Evolutionary conservation across 2,797 vertebrate genomes (phyloP).

Genomic region (Nannoperca australis): DNA sequence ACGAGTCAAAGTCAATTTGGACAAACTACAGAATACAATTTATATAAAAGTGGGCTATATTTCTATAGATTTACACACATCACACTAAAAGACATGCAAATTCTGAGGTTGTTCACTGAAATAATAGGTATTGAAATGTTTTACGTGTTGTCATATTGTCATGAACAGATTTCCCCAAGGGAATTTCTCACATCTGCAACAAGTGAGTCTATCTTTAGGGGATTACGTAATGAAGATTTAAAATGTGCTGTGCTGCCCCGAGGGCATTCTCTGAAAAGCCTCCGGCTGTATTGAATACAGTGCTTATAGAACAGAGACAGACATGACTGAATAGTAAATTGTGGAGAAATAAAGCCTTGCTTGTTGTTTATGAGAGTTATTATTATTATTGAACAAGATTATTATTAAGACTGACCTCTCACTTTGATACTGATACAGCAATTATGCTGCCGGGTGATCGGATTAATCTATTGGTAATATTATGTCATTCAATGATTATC

Average conservation of each 20-base stretch:
- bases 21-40: no score
- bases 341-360: neutral
- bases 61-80: neutral
- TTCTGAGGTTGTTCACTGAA: neutral
- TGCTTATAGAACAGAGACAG: conserved; percentile 23
- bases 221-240: conserved; percentile 53
- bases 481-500: conserved; percentile 3
- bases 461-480: conserved; percentile 23
- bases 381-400: conserved; percentile 12
- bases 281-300: conserved; percentile 38
- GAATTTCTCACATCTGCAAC: conserved; percentile 4
- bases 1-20: neutral
- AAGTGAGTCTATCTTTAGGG: conserved; percentile 16
- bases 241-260: conserved; percentile 39
- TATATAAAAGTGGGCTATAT: neutral
- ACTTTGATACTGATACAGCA: conserved; percentile 16
- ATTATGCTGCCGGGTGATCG: neutral
- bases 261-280: conserved; percentile 30
- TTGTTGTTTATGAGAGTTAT: conserved; percentile 29
- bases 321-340: conserved; percentile 7
- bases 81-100: neutral
- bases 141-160: conserved; percentile 12
- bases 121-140: conserved; percentile 12
- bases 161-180: conserved; percentile 22
- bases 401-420: conserved; percentile 6